Evolutionary conservation across 2,797 vertebrate genomes (phyloP).

Genomic region (Taenioides sp.): DNA sequence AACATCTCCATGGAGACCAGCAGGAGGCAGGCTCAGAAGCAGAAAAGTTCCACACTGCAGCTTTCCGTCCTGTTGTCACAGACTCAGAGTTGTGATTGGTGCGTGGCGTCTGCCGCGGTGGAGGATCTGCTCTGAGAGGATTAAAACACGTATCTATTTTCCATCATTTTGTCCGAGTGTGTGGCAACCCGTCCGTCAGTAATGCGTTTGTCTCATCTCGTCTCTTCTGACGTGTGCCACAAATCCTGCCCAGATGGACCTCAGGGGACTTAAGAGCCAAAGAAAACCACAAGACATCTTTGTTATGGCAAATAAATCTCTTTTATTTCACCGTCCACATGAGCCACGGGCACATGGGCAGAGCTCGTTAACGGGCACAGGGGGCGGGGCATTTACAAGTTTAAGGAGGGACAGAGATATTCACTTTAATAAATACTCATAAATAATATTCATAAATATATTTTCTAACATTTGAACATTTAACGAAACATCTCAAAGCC

Average conservation of each 20-base stretch:
- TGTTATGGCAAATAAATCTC: slow-evolving; percentile 68
- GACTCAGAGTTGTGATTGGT: too few species aligned
- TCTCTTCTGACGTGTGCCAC: slow-evolving; percentile 54
- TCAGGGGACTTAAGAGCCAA: slow-evolving; percentile 34
- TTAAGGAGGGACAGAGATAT: slow-evolving; percentile 40
- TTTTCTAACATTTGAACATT: slow-evolving; percentile 37
- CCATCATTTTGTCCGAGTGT: slow-evolving; percentile 42
- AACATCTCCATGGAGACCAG: too few species aligned
- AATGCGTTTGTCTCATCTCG: slow-evolving; percentile 51
- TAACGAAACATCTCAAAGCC: slow-evolving; percentile 36
- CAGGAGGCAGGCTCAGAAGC: too few species aligned
- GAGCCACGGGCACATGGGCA: neutral
- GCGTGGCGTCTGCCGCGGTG: slow-evolving; percentile 66
- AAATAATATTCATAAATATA: neutral
- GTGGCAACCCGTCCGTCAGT: slow-evolving; percentile 43
- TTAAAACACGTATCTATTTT: slow-evolving; percentile 71
- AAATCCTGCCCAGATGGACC: slow-evolving; percentile 58
- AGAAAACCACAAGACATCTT: slow-evolving; percentile 34
- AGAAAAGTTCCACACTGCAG: too few species aligned
- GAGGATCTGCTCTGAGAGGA: slow-evolving; percentile 76
- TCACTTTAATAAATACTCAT: slow-evolving; percentile 33
- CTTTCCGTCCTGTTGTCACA: too few species aligned
- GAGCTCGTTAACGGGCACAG: too few species aligned
- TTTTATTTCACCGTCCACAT: slow-evolving; percentile 72
- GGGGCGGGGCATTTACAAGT: slow-evolving; percentile 17